Conservation (phyloP, 2,888 invertebrate genomes). For the Gandaritis pyraliata region DNA sequence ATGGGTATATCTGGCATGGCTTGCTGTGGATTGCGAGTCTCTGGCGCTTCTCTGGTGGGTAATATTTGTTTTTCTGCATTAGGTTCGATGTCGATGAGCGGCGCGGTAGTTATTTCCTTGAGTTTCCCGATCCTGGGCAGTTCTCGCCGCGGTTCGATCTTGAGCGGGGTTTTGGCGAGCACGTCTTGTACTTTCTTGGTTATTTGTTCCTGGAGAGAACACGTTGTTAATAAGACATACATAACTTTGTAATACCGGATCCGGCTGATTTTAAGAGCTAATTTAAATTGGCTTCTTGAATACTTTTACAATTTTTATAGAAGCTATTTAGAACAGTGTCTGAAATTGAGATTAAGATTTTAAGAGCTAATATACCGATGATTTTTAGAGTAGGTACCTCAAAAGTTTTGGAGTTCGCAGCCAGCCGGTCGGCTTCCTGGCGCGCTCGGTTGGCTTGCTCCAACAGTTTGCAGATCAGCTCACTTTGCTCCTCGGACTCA, state of each 20-base stretch:
- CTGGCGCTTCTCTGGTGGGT: constrained; percentile 8
- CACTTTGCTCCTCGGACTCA: constrained; percentile 92
- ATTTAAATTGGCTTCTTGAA: too few species aligned
- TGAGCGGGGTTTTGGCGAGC: constrained; percentile 89
- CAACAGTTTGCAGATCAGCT: constrained; percentile 87
- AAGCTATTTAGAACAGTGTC: too few species aligned
- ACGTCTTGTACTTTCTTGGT: constrained; percentile 89
- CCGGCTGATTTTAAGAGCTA: too few species aligned
- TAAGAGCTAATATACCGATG: too few species aligned
- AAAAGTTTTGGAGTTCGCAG: constrained; percentile 87
- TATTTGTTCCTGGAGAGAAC: constrained; percentile 86
- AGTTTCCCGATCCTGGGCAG: constrained; percentile 66
- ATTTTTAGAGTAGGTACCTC: constrained; percentile 1
- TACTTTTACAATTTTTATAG: too few species aligned
- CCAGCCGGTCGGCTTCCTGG: constrained; percentile 86
- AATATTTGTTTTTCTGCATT: constrained; percentile 30
- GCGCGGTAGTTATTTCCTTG: constrained; percentile 53
- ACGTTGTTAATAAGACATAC: constrained; percentile 34
- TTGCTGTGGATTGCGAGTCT: constrained; percentile 7
- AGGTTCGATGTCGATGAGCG: constrained; percentile 61
- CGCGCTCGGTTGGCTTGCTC: constrained; percentile 86
- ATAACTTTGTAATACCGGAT: too few species aligned
- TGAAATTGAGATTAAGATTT: too few species aligned
- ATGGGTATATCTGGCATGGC: constrained; percentile 25
- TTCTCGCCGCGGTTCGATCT: constrained; percentile 72